phyloP scores from a whole-genome alignment of 2,113 vertebrate species.

The Bambusicola thoracicus region DNA sequence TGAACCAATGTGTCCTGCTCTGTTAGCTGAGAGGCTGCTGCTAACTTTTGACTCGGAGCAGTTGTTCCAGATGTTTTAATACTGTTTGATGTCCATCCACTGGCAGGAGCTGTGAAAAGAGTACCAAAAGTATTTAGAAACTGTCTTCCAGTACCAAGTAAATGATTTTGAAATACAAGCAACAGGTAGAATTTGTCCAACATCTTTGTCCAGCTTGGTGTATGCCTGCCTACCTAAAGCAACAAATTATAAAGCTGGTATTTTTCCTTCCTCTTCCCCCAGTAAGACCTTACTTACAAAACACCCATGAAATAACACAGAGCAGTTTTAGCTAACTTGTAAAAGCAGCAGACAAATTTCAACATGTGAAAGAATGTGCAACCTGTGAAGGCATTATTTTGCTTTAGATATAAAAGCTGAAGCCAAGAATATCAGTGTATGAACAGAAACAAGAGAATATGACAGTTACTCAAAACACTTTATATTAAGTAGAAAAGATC shows the following conservation, averaged over 20 bases:
- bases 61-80: conserved; percentile 42
- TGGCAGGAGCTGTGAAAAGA: conserved; percentile 74
- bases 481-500: background rate
- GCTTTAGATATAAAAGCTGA: conserved; percentile 13
- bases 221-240: background rate
- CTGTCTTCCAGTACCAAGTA: background rate
- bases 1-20: conserved; percentile 91
- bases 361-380: background rate
- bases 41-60: conserved; percentile 45
- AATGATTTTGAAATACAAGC: background rate
- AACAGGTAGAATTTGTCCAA: background rate
- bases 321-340: background rate
- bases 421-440: background rate
- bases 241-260: background rate
- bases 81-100: conserved; percentile 80
- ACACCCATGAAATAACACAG: conserved; percentile 14
- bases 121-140: background rate
- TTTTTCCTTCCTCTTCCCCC: background rate
- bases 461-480: conserved; percentile 25
- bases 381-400: conserved; percentile 13
- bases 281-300: background rate
- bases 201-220: background rate
- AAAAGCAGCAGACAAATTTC: conserved; percentile 2
- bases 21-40: conserved; percentile 74
- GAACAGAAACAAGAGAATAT: background rate